These are phyloP conservation scores for Dicyrtomina minuta DNA, from an alignment of 2,888 invertebrate species.

Conservation along the genomic window DNA sequence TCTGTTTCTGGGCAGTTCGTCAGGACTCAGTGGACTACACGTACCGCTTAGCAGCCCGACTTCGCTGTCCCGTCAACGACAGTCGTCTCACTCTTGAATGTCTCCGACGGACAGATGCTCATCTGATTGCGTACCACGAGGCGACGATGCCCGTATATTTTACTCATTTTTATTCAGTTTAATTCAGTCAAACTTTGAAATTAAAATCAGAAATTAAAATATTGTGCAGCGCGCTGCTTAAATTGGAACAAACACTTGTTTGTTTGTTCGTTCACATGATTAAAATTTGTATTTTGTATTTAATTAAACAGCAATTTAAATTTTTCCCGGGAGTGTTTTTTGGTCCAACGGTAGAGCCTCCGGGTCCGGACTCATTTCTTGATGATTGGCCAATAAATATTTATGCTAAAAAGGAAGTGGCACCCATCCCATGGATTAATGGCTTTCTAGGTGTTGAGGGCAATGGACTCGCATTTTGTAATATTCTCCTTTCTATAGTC, in stretches of 20 bases:
- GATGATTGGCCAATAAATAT: constrained; percentile 14
- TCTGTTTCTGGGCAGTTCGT: constrained; percentile 43
- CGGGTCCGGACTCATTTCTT: constrained; percentile 16
- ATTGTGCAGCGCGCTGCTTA: neutral
- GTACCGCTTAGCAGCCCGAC: constrained; percentile 35
- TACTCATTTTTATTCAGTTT: neutral
- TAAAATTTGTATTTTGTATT: no score
- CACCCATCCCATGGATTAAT: constrained; percentile 16
- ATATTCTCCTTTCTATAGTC: constrained; percentile 3
- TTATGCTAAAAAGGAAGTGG: constrained; percentile 7
- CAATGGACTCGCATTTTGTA: constrained; percentile 14
- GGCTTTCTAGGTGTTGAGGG: constrained; percentile 17
- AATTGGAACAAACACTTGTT: constrained; percentile 6
- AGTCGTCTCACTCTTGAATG: constrained; percentile 39
- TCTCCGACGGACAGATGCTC: constrained; percentile 38
- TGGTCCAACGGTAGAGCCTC: constrained; percentile 5
- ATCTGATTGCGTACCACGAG: constrained; percentile 40
- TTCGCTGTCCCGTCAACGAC: constrained; percentile 41
- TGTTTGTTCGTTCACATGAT: no score
- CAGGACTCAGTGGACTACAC: constrained; percentile 40
- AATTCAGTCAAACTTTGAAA: no score
- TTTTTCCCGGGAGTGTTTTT: constrained; percentile 18
- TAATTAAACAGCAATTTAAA: constrained; percentile 8
- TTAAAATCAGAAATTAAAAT: no score
- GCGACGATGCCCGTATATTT: constrained; percentile 37